Evolutionary conservation across 2,797 vertebrate species (phyloP).

Genomic region (Basileuterus tristriatus): DNA sequence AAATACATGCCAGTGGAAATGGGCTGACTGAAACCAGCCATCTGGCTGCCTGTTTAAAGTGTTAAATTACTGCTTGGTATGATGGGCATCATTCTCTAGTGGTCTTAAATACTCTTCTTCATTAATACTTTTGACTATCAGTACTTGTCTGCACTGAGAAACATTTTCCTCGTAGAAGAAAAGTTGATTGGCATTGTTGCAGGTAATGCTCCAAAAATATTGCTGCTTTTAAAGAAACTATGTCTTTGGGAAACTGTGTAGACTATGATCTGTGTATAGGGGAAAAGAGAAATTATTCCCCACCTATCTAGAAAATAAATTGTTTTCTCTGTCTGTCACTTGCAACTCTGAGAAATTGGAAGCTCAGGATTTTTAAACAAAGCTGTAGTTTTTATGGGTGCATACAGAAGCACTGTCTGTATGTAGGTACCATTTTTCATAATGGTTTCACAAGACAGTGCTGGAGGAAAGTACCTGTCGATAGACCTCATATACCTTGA

Average conservation of each 20-base stretch:
- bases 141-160: not conserved
- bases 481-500: not conserved
- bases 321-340: not conserved
- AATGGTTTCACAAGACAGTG: not conserved
- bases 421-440: not conserved
- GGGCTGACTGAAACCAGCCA: not conserved
- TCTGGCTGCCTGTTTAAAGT: conserved; percentile 2
- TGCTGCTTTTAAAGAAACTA: not conserved
- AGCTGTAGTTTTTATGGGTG: not conserved
- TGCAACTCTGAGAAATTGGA: not conserved
- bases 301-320: not conserved
- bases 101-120: not conserved
- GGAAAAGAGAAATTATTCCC: not conserved
- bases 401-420: not conserved
- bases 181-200: not conserved
- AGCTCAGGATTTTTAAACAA: not conserved
- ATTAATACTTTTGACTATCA: not conserved
- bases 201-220: not conserved
- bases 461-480: not conserved
- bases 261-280: not conserved
- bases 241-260: not conserved
- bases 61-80: not conserved
- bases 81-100: not conserved
- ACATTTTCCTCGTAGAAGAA: not conserved
- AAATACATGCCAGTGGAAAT: not conserved